phyloP scores from a whole-genome alignment of 2,888 invertebrate genomes.

The Tuta absoluta region DNA sequence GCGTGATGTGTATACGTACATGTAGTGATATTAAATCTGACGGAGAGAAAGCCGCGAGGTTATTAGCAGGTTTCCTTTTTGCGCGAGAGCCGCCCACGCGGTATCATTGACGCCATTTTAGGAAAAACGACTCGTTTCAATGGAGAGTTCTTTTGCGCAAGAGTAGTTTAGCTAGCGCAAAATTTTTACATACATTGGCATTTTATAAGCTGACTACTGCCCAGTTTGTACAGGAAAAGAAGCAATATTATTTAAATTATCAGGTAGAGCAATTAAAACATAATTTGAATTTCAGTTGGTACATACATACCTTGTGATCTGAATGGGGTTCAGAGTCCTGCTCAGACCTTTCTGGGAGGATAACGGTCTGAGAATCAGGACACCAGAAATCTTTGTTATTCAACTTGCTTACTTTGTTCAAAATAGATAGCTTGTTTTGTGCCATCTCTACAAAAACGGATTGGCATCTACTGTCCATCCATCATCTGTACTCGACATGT shows the following conservation, averaged over 20 bases:
- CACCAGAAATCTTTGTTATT: background rate
- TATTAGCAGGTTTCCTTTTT: conserved; percentile 42
- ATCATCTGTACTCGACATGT: background rate
- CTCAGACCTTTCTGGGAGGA: background rate
- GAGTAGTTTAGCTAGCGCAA: background rate
- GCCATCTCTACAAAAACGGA: too few relatives aligned
- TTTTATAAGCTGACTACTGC: background rate
- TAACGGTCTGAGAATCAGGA: conserved; percentile 13
- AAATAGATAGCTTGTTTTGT: background rate
- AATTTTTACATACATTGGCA: background rate
- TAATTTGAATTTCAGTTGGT: background rate
- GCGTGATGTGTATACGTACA: too few relatives aligned
- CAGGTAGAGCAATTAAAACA: too few relatives aligned
- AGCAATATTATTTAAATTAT: background rate
- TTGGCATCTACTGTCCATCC: background rate
- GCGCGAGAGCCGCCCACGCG: conserved; percentile 28
- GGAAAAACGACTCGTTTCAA: conserved; percentile 10
- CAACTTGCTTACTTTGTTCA: background rate
- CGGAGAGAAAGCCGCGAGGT: conserved; percentile 37
- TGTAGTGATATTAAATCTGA: background rate
- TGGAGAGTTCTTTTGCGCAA: background rate
- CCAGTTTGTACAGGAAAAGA: too few relatives aligned
- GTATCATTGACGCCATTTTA: conserved; percentile 15
- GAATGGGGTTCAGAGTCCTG: background rate
- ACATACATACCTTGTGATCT: background rate